A percentile compares a stretch with the other conserved stretches of the same genome.
phyloP scores from a whole-genome alignment of 2,113 vertebrate genomes.

The Odontesthes bonariensis region DNA sequence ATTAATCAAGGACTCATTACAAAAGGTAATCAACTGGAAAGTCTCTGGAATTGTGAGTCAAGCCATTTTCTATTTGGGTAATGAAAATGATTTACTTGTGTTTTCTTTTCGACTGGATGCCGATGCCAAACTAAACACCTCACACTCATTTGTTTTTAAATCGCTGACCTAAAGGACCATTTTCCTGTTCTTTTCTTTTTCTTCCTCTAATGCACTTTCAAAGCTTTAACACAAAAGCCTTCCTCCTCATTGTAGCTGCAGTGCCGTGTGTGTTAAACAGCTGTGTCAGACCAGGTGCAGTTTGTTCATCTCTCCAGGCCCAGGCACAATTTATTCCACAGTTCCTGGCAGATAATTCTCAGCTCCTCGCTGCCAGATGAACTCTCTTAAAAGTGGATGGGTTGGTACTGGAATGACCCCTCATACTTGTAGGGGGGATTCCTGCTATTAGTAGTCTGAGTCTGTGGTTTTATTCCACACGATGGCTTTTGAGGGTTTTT shows the following conservation, averaged over 20 bases:
- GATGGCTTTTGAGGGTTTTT: slow-evolving; percentile 25
- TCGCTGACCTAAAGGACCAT: slow-evolving; percentile 9
- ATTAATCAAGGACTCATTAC: neutral
- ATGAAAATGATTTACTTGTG: neutral
- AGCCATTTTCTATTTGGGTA: neutral
- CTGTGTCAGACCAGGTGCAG: slow-evolving; percentile 85
- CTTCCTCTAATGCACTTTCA: slow-evolving; percentile 38
- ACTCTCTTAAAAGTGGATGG: slow-evolving; percentile 84
- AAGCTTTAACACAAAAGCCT: slow-evolving; percentile 65
- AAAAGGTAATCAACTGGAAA: slow-evolving; percentile 7
- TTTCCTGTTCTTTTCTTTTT: slow-evolving; percentile 28
- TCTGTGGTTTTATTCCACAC: slow-evolving; percentile 28
- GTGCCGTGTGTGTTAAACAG: slow-evolving; percentile 78
- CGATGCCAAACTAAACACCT: slow-evolving; percentile 33
- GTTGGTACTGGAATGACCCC: slow-evolving; percentile 50
- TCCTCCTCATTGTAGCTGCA: slow-evolving; percentile 79
- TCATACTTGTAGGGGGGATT: slow-evolving; percentile 55
- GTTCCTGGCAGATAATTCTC: slow-evolving; percentile 85
- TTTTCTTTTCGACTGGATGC: neutral
- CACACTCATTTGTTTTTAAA: slow-evolving; percentile 21
- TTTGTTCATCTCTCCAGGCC: slow-evolving; percentile 82
- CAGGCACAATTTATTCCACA: slow-evolving; percentile 85
- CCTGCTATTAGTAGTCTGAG: slow-evolving; percentile 48
- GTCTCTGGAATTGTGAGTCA: neutral
- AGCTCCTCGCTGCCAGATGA: slow-evolving; percentile 85